Evolutionary conservation across 2,797 vertebrate genomes (phyloP).

Genomic region (Denticeps clupeoides): DNA sequence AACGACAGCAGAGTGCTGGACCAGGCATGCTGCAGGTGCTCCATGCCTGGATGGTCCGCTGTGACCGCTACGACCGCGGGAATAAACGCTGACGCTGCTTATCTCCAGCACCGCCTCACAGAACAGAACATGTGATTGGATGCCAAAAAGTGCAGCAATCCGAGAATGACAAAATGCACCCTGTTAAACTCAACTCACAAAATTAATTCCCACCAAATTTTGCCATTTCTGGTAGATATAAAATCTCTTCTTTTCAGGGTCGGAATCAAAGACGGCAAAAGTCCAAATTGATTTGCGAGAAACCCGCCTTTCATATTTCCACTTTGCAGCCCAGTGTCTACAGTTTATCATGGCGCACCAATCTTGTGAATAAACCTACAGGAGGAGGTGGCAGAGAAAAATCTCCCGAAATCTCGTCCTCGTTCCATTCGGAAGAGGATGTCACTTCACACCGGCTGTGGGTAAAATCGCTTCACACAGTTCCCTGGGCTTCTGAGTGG

Average conservation of each 20-base stretch:
- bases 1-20: background rate
- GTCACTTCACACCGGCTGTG: slow-evolving; percentile 9
- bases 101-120: no score
- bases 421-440: background rate
- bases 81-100: slow-evolving; percentile 5
- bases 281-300: no score
- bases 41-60: background rate
- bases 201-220: no score
- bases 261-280: no score
- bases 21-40: slow-evolving; percentile 2
- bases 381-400: background rate
- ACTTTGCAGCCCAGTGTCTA: no score
- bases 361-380: no score
- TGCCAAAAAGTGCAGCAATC: background rate
- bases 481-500: background rate
- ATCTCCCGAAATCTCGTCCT: background rate
- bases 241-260: no score
- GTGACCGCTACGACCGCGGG: background rate
- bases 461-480: slow-evolving; percentile 3
- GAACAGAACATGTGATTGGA: no score
- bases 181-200: no score
- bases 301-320: no score
- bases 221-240: no score
- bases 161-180: background rate
- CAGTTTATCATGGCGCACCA: no score